These are phyloP conservation scores for Dreissena rostriformis DNA, from an alignment of 1,140 invertebrate genomes.

Conservation along the genomic window DNA sequence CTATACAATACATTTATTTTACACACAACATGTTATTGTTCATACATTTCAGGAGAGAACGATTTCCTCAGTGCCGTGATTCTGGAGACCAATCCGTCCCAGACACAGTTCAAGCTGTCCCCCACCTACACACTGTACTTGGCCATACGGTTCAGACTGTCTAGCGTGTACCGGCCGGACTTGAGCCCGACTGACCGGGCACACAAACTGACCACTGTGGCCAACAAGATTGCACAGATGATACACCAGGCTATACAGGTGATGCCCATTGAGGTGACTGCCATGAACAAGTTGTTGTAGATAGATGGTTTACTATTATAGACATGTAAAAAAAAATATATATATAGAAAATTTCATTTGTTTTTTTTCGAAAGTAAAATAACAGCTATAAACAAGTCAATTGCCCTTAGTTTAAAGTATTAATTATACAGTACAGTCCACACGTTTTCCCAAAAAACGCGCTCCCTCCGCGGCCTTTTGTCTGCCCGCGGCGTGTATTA, in stretches of 20 bases:
- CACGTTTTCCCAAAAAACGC: no score
- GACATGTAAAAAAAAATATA: no score
- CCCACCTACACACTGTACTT: constrained; percentile 98
- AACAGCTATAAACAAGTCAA: no score
- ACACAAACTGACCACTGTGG: constrained; percentile 92
- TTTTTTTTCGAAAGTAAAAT: no score
- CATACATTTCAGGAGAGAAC: constrained; percentile 86
- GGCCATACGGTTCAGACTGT: constrained; percentile 93
- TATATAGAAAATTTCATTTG: no score
- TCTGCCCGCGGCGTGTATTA: no score
- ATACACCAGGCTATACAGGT: constrained; percentile 91
- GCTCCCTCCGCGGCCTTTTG: no score
- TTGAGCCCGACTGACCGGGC: constrained; percentile 94
- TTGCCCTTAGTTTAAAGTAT: no score
- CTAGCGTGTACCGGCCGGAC: constrained; percentile 95
- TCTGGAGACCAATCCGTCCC: constrained; percentile 88
- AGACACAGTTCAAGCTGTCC: constrained; percentile 87
- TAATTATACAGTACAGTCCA: no score
- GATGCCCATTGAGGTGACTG: no score
- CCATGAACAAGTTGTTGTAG: no score
- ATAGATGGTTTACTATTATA: no score
- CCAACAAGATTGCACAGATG: constrained; percentile 94
- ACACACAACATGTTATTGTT: constrained; percentile 2
- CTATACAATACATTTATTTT: background rate
- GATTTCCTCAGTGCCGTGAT: constrained; percentile 93